Evolutionary conservation across 2,113 vertebrate genomes (phyloP).

Genomic region (Gyps fulvus): DNA sequence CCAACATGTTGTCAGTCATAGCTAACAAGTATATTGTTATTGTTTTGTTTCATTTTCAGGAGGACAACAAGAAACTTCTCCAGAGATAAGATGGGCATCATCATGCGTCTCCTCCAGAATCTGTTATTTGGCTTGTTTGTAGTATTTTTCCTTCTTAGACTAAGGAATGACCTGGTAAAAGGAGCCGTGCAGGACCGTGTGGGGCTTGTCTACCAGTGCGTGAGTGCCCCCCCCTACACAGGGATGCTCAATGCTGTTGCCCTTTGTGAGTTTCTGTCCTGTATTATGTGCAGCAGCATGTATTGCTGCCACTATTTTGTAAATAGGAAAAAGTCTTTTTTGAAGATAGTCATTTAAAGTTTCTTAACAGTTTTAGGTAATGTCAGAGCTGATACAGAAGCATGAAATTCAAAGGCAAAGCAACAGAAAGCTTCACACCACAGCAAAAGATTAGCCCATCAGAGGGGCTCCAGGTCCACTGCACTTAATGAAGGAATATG

Average conservation of each 20-base stretch:
- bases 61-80: conserved; percentile 84
- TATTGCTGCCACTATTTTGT: not conserved
- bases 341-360: not conserved
- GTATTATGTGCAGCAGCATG: not conserved
- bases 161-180: conserved; percentile 76
- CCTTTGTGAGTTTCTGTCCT: conserved; percentile 83
- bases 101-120: conserved; percentile 92
- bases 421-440: not conserved
- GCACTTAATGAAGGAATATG: not conserved
- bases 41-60: conserved; percentile 66
- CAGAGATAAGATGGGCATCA: conserved; percentile 85
- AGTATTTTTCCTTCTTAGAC: conserved; percentile 84
- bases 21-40: not conserved
- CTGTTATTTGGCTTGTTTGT: conserved; percentile 87
- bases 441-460: not conserved
- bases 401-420: not conserved
- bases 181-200: conserved; percentile 91
- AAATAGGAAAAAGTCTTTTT: not conserved
- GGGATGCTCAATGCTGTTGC: conserved; percentile 93
- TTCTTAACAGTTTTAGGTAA: not conserved
- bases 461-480: not conserved
- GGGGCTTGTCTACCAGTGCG: conserved; percentile 89
- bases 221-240: conserved; percentile 86
- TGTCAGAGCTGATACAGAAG: not conserved
- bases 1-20: not conserved